Base-by-base conservation (phyloP, 1,140 invertebrate species). In the Temnothorax longispinosus region DNA sequence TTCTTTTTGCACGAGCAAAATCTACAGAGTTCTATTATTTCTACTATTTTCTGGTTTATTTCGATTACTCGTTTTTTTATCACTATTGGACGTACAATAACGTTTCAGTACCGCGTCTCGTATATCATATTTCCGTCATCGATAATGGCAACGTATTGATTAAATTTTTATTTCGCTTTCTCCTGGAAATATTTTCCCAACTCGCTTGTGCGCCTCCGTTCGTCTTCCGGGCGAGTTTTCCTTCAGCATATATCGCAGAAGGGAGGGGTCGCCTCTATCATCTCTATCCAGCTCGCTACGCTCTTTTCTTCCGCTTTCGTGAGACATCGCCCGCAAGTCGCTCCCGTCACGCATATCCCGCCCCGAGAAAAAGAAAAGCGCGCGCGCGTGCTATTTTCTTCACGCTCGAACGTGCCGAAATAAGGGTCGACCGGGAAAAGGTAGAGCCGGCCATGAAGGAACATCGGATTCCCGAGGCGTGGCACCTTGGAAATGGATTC, bases 371-470 rank as follows among this genome's bases (percentile, higher is more conserved):
- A 69, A 75, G 18, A 27, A 47, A 75, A 18, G 21, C 38, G 38
- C 38, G 4, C 54, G 87, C 21, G 67, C 38, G 76, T 27, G 71
- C 35, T 84, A 85, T 90, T 90, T 65, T 86, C 86, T 91, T 92
- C 85, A 92, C 88, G 91, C 91, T 92, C 87, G 64, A 92, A 35
- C 76, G 88, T 88, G 62, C 67, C 91, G 88, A 91, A 92, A 92
- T 92, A 92, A 92, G 89, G 91, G 86, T 87, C 81, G 88, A 67
- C 76, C 10, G 56, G 10, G 78, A 69, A 67, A 67, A 69, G 35
- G 38, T 21, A 65, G 74, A 35, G 77, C 58, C 88, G 52, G 41
- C 54, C 60, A 76, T 75, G 56, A 82, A 67, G 78, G 44, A 88
- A 76, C 41, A 74, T 77, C 71, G 84, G 60, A 87, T 82, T 60